A percentile compares a stretch with the other conserved stretches of the same genome.
Conservation (phyloP, 2,113 vertebrate genomes). For the Pica pica region DNA sequence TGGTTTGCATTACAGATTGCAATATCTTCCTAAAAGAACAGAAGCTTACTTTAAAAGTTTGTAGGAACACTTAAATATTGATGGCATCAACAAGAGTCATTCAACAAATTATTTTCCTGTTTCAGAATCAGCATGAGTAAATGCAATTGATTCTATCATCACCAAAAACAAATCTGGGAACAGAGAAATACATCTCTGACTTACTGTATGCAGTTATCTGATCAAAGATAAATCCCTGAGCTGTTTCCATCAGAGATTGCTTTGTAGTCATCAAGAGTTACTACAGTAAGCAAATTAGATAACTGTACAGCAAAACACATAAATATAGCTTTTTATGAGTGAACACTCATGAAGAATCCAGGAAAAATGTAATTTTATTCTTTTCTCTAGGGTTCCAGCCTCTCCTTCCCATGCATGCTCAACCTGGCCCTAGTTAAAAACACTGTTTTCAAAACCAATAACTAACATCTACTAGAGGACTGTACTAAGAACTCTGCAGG, state of each 20-base stretch:
- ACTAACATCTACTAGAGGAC: neutral
- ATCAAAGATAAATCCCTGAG: neutral
- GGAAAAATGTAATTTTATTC: neutral
- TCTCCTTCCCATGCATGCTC: neutral
- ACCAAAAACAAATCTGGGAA: neutral
- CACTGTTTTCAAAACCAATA: neutral
- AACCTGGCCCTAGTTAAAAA: neutral
- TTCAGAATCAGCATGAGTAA: neutral
- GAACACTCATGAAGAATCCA: neutral
- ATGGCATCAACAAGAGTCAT: neutral
- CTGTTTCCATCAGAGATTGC: neutral
- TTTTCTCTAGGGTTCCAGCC: neutral
- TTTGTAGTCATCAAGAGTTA: neutral
- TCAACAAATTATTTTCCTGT: neutral
- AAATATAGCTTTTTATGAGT: neutral
- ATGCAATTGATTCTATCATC: neutral
- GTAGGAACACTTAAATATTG: neutral
- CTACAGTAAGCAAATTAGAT: neutral
- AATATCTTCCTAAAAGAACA: neutral
- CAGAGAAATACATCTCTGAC: neutral
- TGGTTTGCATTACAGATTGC: rapidly evolving
- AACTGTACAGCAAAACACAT: neutral
- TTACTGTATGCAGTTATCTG: neutral
- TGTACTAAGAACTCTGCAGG: neutral
- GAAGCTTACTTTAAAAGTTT: neutral